phyloP scores from a whole-genome alignment of 1,140 invertebrate genomes.

The Scaptodrosophila lebanonensis region DNA sequence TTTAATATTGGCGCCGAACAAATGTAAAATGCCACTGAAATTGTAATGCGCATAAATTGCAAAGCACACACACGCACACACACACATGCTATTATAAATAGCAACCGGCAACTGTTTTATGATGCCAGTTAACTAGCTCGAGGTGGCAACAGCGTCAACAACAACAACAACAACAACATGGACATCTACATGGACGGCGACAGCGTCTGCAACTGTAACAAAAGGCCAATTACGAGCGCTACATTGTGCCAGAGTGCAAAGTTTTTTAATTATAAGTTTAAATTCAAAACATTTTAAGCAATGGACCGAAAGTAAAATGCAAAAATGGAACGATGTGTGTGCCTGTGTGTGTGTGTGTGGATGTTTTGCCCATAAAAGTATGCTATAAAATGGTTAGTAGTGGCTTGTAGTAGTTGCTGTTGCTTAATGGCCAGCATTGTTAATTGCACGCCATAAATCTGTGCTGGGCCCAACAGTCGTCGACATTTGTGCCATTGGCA shows the following conservation, averaged over 20 bases:
- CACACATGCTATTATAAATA: background rate
- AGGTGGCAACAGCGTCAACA: background rate
- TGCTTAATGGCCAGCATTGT: conserved; percentile 68
- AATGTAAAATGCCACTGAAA: conserved; percentile 42
- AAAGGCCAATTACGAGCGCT: conserved; percentile 72
- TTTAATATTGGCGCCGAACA: conserved; percentile 44
- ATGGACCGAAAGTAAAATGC: background rate
- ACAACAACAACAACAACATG: too few species aligned
- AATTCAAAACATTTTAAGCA: conserved; percentile 74
- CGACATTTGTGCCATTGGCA: conserved; percentile 12
- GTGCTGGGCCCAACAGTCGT: conserved; percentile 53
- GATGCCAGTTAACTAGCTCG: background rate
- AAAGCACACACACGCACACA: conserved; percentile 15
- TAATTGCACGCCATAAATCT: conserved; percentile 71
- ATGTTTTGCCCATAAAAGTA: conserved; percentile 69
- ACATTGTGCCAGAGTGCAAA: conserved; percentile 56
- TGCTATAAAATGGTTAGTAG: conserved; percentile 64
- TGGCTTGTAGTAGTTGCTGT: too few species aligned
- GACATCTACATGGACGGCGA: too few species aligned
- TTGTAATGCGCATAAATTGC: conserved; percentile 34
- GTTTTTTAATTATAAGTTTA: conserved; percentile 75
- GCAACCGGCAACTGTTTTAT: background rate
- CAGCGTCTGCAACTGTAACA: too few species aligned
- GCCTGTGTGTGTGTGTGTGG: conserved; percentile 21
- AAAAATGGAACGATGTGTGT: conserved; percentile 1